Base-by-base conservation (phyloP, 2,113 vertebrate genomes). In the Podarcis cretensis region DNA sequence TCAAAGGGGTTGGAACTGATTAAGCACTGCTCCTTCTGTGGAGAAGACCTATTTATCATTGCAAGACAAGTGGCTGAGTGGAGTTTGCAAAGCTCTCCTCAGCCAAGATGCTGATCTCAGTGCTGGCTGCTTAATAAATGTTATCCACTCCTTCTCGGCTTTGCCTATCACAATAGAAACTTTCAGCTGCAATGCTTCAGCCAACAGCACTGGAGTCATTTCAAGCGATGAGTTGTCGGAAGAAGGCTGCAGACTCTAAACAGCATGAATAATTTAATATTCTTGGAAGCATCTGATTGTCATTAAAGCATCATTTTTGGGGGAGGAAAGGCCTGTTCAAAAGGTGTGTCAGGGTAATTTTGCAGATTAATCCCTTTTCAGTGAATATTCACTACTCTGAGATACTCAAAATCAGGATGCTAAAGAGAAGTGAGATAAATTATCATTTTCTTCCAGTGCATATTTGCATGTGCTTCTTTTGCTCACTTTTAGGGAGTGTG, bases 211-310 rank as follows among this genome's bases (percentile, higher is more conserved):
- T 89, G 74, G 73, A 89, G n/a, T 54, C 81, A 37, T 69, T 68
- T 89, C 87, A 84, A 57, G 43, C 27, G 57, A 20, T 89, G 73
- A 35, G n/a, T n/a, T 69, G 75, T 57, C 16, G 59, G 20, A 77
- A 63, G 65, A 88, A 77, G 59, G 40, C 73, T 84, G 73, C 63
- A 89, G 37, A 57, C 63, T 69, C 68, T 75, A 83, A 83, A 81
- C 37, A 73, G 35, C 74, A 78, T 89, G 87, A 78, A 89, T 89
- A 78, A 89, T 89, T 89, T 54, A 89, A 69, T 78, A 37, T 78
- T 69, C 32, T 6, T 57, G 43, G 73, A 84, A 84, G n/a, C 25
- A 1, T 78, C 48, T 81, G 78, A 69, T 48, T 69, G 23, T 30
- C 74, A 65, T 54, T 59, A 18, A 21, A 54, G 40, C 20, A 78